phyloP scores from a whole-genome alignment of 1,140 invertebrate genomes.

The Drosophila varians region DNA sequence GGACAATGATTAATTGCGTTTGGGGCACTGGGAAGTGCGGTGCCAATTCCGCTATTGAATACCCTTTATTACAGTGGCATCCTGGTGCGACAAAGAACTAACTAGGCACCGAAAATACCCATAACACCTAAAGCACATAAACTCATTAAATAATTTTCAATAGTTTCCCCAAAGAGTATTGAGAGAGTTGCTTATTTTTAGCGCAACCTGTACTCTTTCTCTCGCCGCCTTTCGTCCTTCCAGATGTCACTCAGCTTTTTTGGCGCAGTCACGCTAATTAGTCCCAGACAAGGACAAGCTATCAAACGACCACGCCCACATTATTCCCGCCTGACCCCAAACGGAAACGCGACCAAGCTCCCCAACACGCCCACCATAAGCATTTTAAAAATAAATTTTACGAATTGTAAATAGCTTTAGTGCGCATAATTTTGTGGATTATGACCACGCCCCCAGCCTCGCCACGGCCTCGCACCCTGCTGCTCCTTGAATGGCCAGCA shows the following conservation, averaged over 20 bases:
- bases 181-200: not conserved
- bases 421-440: slow-evolving; percentile 79
- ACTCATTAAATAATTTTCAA: not conserved
- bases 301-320: slow-evolving; percentile 38
- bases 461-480: slow-evolving; percentile 5
- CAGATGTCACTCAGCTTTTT: slow-evolving; percentile 50
- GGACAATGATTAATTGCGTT: slow-evolving; percentile 75
- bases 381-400: slow-evolving; percentile 68
- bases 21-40: slow-evolving; percentile 15
- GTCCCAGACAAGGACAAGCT: slow-evolving; percentile 61
- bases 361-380: slow-evolving; percentile 20
- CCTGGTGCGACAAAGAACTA: not conserved
- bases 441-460: slow-evolving; percentile 63
- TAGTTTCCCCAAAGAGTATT: slow-evolving; percentile 3
- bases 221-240: slow-evolving; percentile 11
- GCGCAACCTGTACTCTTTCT: not conserved
- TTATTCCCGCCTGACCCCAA: slow-evolving; percentile 1
- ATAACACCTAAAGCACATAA: not conserved
- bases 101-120: not conserved
- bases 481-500: slow-evolving; percentile 29
- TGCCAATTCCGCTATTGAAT: slow-evolving; percentile 50
- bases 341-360: slow-evolving; percentile 8
- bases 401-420: slow-evolving; percentile 80
- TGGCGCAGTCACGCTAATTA: slow-evolving; percentile 73
- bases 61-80: slow-evolving; percentile 35